Evolutionary conservation across 23 tunicate species (phyloP), one percentile per base, ranked within the genome.

Genomic region (Oikopleura albicans): DNA sequence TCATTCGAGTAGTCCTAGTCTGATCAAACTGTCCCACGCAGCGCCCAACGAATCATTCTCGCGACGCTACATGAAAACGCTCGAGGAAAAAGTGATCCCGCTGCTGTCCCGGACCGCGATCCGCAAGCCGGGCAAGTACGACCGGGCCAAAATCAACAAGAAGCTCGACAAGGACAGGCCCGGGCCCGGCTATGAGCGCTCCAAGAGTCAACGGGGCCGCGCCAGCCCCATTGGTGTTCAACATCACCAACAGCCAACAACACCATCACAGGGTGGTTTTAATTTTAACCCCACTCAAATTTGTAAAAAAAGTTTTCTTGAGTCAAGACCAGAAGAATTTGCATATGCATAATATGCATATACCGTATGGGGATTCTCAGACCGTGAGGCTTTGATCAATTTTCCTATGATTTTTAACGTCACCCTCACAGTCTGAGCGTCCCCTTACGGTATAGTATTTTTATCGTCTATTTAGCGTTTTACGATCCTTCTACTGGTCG

Each of bases 141-240:
- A 71, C 36, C 35, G 79, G 79, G 27, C 37, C 37, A 71, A 71
- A 29, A 16, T 12, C 79, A 37, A 16, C 4, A 29, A 16, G 37
- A 16, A 71, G 79, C 36, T 71, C 37, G 79, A 71, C 79, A 16
- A 71, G 37, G 79, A 71, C 37, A 34, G 79, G 37, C 79, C 27
- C 35, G 79, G 79, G 4, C 79, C 79, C 4, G 79, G 79, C 79
- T 71, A 71, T 71, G 79, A 71, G 27, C 79, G 35, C 37, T 12
- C 34, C 2, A 71, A 49, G 22, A n/a, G 59, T 8, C 59, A 49
- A 49, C 27, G 79, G 36, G 79, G 34, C 2, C 4, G 31, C 4
- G 37, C 31, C 34, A 31, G 4, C 34, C 2, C 27, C 31, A 34
- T 2, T 2, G 36, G 37, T 31, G 2, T 2, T 34, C 79, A 71